Percentiles rank a stretch among this genome's conserved stretches.
These are phyloP conservation scores for Catotricha subobsoleta DNA, from an alignment of 2,888 invertebrate species.

Conservation along the genomic window DNA sequence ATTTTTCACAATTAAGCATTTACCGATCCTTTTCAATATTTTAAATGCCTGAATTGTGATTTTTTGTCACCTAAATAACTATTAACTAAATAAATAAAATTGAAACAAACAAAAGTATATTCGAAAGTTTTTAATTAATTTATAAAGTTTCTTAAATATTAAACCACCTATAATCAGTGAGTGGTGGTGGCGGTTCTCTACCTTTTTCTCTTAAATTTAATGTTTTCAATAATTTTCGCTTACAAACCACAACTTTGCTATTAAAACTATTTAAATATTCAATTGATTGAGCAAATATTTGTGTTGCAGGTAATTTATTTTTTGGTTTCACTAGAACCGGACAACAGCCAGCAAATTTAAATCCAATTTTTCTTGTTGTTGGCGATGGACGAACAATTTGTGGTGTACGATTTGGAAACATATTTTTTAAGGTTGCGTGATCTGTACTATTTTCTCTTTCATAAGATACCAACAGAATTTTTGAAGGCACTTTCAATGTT, in stretches of 20 bases:
- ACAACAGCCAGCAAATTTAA: constrained; percentile 25
- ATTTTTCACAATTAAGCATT: too few species aligned
- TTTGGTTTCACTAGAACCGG: constrained; percentile 22
- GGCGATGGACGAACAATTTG: too few species aligned
- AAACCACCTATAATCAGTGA: background rate
- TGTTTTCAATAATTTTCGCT: constrained; percentile 24
- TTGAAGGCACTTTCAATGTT: background rate
- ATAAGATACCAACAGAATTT: background rate
- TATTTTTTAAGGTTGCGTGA: background rate
- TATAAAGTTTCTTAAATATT: too few species aligned
- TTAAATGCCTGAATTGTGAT: too few species aligned
- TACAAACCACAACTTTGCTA: constrained; percentile 21
- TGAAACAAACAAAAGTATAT: too few species aligned
- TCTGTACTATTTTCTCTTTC: constrained; percentile 10
- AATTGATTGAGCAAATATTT: constrained; percentile 4
- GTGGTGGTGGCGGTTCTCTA: background rate
- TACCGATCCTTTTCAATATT: too few species aligned
- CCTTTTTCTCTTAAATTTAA: background rate
- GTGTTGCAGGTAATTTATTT: constrained; percentile 4
- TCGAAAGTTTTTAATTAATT: too few species aligned
- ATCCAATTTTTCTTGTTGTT: constrained; percentile 21
- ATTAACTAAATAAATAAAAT: too few species aligned
- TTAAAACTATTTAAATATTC: constrained; percentile 8
- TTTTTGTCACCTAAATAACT: too few species aligned
- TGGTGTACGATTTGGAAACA: constrained; percentile 21